Base-by-base conservation (phyloP, 1,140 invertebrate genomes). In the Maconellicoccus hirsutus region DNA sequence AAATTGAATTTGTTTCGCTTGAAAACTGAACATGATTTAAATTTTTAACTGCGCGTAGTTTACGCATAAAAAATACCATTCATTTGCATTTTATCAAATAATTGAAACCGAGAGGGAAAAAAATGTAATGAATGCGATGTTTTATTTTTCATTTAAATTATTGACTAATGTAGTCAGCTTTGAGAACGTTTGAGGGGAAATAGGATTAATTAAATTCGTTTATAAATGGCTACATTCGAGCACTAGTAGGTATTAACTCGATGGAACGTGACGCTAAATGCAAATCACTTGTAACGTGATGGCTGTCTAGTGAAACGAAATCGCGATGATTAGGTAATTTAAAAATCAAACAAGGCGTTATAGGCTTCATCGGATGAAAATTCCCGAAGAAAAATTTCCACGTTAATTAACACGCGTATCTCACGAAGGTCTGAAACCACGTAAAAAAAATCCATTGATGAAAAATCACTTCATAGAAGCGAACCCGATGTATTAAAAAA, bases 31-130 rank as follows among this genome's bases (percentile, higher is more conserved):
- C 42, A 52, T 52, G n/a, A 52, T 52, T 52, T 52, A 52, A 52
- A 52, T 52, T 52, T 52, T 52, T 52, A 52, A 14, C 42, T 52
- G 42, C n/a, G 42, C 6, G n/a, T 19, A 19, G 42, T 16, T 16
- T 52, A 52, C 12, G 42, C 42, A 3, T 52, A 52, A 52, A 19
- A 52, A 52, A 52, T 8, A 52, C n/a, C n/a, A 16, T 52, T 52
- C 42, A 52, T 52, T 52, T 52, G 42, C 42, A 52, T 52, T 52
- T 52, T 52, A 52, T 52, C 42, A 52, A 52, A 52, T 52, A 52
- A 52, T 52, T 19, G 42, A 52, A 52, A 52, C n/a, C 3, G 10
- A 52, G 10, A 52, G 3, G n/a, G 10, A 52, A 52, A 52, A 52
- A 52, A 52, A 14, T 14, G 12, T 52, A 52, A 52, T 52, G n/a